These are phyloP conservation scores for Steatocranus sp. DNA, from an alignment of 2,797 vertebrate genomes.

Conservation along the genomic window DNA sequence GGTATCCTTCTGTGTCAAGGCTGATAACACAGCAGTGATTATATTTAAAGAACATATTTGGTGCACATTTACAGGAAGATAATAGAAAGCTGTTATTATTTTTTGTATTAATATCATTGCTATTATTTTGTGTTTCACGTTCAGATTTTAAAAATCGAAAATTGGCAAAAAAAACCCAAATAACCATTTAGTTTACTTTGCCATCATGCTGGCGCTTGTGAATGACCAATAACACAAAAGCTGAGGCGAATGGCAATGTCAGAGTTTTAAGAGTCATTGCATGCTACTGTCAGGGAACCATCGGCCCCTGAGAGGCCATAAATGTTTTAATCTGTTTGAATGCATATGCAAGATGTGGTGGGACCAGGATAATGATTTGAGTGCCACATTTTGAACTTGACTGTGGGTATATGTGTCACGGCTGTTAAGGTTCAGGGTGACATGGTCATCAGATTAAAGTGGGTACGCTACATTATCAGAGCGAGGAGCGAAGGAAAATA, in stretches of 20 bases:
- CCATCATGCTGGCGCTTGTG: background rate
- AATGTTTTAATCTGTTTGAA: background rate
- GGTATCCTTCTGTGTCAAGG: background rate
- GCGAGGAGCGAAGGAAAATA: conserved; percentile 7
- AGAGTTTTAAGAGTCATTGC: background rate
- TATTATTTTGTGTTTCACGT: background rate
- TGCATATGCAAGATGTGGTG: background rate
- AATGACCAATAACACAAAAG: background rate
- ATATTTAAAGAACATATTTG: background rate
- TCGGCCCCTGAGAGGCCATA: background rate
- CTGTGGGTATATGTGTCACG: background rate
- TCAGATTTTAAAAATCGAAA: background rate
- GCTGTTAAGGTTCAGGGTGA: background rate
- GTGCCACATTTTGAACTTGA: background rate
- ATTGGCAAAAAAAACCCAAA: background rate
- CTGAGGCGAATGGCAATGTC: background rate
- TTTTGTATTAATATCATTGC: background rate
- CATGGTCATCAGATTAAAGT: background rate
- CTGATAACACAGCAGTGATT: background rate
- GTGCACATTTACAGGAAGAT: background rate
- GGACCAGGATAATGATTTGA: background rate
- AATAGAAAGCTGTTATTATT: background rate
- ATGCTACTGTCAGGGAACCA: accelerated
- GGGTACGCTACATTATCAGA: background rate
- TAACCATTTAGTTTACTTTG: background rate